Percentiles rank a stretch among this genome's conserved stretches.
Evolutionary conservation across 1,140 invertebrate species (phyloP).

Genomic region (Camponotus vicinus): DNA sequence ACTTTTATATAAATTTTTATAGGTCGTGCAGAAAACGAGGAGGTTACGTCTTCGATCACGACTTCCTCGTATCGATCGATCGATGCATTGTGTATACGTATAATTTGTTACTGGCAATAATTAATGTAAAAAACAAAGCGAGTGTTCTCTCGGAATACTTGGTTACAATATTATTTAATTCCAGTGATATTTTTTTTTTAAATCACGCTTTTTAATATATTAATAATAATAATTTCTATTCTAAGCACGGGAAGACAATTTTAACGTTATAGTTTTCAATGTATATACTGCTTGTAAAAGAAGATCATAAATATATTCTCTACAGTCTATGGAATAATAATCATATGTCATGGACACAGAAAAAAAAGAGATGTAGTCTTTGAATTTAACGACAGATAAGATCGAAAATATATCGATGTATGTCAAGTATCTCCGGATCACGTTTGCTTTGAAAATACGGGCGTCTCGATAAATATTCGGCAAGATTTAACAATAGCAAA

Average conservation of each 20-base stretch:
- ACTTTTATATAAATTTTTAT: conserved; percentile 65
- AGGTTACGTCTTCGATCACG: conserved; percentile 29
- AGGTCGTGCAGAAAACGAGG: conserved; percentile 25
- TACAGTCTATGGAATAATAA: not conserved
- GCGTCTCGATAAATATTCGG: not conserved
- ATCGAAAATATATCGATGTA: not conserved
- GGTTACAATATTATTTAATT: not conserved
- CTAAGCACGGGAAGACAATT: not conserved
- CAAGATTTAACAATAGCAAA: not conserved
- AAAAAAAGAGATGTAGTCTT: not conserved
- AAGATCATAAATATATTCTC: not conserved
- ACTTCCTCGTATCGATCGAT: conserved; percentile 32
- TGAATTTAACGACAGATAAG: not conserved
- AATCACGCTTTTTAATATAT: not conserved
- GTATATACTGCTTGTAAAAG: not conserved
- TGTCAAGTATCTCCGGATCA: not conserved
- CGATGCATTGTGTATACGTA: not conserved
- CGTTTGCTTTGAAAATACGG: not conserved
- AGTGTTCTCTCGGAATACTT: not conserved
- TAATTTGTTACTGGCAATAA: conserved; percentile 21
- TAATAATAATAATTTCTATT: not conserved
- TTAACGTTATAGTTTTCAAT: not conserved
- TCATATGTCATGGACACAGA: not conserved
- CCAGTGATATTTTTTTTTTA: not conserved
- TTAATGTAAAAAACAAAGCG: not conserved